Evolutionary conservation across 1,140 invertebrate genomes (phyloP).

Genomic region (Pseudomyrmex concolor): DNA sequence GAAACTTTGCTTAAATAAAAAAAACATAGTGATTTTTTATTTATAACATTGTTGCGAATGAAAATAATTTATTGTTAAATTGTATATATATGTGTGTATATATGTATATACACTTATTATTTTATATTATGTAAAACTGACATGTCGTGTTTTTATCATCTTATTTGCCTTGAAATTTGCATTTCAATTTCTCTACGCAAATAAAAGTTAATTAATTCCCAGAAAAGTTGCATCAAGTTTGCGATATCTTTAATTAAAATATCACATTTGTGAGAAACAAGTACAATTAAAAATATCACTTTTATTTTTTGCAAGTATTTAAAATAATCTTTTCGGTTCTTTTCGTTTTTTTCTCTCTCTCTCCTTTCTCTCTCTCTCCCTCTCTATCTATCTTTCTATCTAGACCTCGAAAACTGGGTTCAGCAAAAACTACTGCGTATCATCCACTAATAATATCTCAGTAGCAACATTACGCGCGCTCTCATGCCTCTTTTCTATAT

Average conservation of each 20-base stretch:
- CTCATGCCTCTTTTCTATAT: conserved; percentile 23
- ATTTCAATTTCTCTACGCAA: background rate
- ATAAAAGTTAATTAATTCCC: conserved; percentile 43
- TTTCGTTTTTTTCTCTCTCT: too few relatives aligned
- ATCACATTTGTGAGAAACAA: too few relatives aligned
- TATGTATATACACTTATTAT: too few relatives aligned
- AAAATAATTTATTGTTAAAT: background rate
- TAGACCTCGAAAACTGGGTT: conserved; percentile 60
- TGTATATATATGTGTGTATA: background rate
- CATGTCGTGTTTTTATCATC: conserved; percentile 14
- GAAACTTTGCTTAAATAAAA: background rate
- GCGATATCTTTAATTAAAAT: background rate
- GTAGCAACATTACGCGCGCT: conserved; percentile 15
- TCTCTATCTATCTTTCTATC: background rate
- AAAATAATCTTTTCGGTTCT: too few relatives aligned
- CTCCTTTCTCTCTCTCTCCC: too few relatives aligned
- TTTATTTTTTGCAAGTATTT: too few relatives aligned
- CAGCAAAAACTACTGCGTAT: conserved; percentile 11
- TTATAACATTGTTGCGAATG: background rate
- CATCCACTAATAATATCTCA: conserved; percentile 1
- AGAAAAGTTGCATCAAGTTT: conserved; percentile 12
- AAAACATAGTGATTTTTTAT: background rate
- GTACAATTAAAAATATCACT: too few relatives aligned
- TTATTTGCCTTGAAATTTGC: conserved; percentile 30
- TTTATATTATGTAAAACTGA: too few relatives aligned